Conservation (phyloP, 2,888 invertebrate genomes). For the Amiota minor region DNA sequence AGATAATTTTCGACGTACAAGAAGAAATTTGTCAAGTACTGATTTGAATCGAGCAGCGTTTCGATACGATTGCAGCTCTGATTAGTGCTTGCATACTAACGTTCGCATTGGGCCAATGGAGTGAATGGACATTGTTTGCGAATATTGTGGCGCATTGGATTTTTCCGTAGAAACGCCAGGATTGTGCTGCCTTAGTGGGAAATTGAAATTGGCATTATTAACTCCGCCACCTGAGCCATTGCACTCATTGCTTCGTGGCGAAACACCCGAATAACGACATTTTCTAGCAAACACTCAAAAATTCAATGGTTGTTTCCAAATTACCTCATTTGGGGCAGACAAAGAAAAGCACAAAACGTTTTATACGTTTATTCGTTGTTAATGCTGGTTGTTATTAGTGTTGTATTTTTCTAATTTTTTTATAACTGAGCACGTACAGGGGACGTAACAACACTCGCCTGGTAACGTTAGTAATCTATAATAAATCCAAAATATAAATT, state of each 20-base stretch:
- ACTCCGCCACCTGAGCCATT: constrained; percentile 5
- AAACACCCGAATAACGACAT: background rate
- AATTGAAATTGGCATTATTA: background rate
- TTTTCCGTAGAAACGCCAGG: background rate
- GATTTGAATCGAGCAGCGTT: constrained; percentile 40
- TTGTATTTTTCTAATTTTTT: too few species aligned
- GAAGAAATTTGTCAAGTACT: constrained; percentile 40
- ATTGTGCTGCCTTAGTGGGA: constrained; percentile 1
- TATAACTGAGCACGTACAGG: too few species aligned
- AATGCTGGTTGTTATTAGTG: too few species aligned
- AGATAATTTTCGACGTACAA: constrained; percentile 29
- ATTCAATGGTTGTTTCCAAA: constrained; percentile 62
- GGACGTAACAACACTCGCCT: too few species aligned
- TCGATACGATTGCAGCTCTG: constrained; percentile 33
- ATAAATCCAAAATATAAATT: too few species aligned
- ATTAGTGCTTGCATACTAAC: constrained; percentile 39
- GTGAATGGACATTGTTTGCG: constrained; percentile 9
- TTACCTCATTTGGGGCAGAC: constrained; percentile 63
- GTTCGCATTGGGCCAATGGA: constrained; percentile 29
- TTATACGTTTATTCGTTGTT: too few species aligned
- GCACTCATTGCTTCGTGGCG: constrained; percentile 6
- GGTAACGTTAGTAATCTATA: too few species aligned
- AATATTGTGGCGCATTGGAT: too few species aligned
- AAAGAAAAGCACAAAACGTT: too few species aligned
- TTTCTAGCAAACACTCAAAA: constrained; percentile 34